Evolutionary conservation across 2,888 invertebrate genomes (phyloP), one percentile per base, ranked within the genome.

Genomic region (Halictus ligatus): DNA sequence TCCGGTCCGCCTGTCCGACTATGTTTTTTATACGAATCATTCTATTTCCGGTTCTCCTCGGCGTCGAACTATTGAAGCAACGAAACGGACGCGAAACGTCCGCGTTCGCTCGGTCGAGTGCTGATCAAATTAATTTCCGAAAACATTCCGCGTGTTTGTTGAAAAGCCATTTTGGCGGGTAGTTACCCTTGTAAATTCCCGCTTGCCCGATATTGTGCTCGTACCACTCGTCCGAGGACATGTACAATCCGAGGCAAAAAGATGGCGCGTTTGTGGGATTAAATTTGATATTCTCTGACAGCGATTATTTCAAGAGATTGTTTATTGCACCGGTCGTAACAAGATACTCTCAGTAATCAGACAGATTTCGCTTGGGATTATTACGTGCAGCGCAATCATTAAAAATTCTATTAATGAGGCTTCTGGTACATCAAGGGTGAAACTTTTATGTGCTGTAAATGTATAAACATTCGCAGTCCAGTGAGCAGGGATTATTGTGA

Each of bases 81-180:
- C 21, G 35, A 58, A 76, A 67, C n/a, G 64, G 76, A 21, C 29
- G 48, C 29, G 29, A 21, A 48, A 48, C 35, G 13, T 29, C 5
- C 7, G 4, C 18, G 21, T 35, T 69, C 18, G 69, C 1, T 35
- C 48, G 50, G 43, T 12, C 29, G 35, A 67, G 50, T 29, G 21
- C 48, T 21, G 18, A 29, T 35, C n/a, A 50, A 67, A 77, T 77
- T 48, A 67, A 77, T 67, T 77, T 13, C n/a, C 25, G n/a, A 43
- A 72, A 72, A 71, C 71, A 40, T 71, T n/a, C 2, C 40, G 13
- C n/a, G 71, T 43, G n/a, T 71, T 71, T 43, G n/a, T 71, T 43
- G 71, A 43, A 71, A 69, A 40, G 40, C 29, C 29, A 29, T 64
- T 64, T 64, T 64, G 64, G 29, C 8, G 64, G 8, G 4, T 35